These are phyloP conservation scores for Actinia equina DNA, from an alignment of 64 coral and sea anemone species.

Conservation along the genomic window DNA sequence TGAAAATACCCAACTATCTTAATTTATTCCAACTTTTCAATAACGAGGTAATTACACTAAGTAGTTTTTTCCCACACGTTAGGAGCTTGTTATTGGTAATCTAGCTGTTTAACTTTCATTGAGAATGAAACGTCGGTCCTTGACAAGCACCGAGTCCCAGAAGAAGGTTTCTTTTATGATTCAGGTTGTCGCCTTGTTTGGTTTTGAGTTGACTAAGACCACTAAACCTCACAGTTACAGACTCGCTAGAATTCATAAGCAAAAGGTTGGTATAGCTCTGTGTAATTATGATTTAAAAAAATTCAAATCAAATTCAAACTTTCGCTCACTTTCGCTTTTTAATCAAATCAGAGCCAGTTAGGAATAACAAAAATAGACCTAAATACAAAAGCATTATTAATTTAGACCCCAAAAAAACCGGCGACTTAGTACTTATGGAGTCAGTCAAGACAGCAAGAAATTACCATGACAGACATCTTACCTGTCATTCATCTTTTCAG, in stretches of 20 bases:
- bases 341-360: no score
- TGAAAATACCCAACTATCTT: background rate
- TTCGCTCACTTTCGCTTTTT: no score
- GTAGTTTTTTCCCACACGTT: background rate
- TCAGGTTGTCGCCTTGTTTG: background rate
- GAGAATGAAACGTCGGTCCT: background rate
- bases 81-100: background rate
- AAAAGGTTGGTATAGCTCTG: no score
- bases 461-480: background rate
- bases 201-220: background rate
- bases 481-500: background rate
- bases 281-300: no score
- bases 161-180: background rate
- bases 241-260: no score
- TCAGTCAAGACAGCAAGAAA: background rate
- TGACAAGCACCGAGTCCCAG: background rate
- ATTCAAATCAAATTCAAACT: no score
- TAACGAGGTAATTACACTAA: background rate
- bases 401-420: background rate
- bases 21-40: background rate
- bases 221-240: background rate
- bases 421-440: background rate
- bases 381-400: no score
- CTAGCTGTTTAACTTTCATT: background rate
- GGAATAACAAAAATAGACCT: no score